phyloP scores from a whole-genome alignment of 2,113 vertebrate genomes.

The Cheilinus undulatus region DNA sequence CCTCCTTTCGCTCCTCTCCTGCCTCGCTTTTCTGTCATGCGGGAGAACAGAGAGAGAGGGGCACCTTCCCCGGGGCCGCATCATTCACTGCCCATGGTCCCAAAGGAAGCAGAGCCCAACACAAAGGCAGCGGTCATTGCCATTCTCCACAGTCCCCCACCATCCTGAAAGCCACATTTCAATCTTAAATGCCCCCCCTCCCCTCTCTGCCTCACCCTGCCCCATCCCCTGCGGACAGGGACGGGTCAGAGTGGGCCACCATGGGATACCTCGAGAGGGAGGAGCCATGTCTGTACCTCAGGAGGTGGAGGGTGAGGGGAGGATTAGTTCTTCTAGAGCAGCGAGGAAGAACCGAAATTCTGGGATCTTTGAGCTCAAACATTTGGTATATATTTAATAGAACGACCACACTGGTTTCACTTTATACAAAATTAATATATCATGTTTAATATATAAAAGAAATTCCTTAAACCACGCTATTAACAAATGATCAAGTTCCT shows the following conservation, averaged over 20 bases:
- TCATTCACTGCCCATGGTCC: slow-evolving; percentile 79
- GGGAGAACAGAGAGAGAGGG: slow-evolving; percentile 74
- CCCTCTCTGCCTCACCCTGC: slow-evolving; percentile 39
- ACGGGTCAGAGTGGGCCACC: slow-evolving; percentile 62
- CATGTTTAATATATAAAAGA: neutral
- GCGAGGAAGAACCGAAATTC: neutral
- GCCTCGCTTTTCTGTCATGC: slow-evolving; percentile 68
- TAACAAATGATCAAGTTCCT: neutral
- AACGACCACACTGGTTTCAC: neutral
- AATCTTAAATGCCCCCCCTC: slow-evolving; percentile 65
- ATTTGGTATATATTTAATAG: neutral
- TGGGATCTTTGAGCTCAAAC: neutral
- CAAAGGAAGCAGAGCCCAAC: slow-evolving; percentile 72
- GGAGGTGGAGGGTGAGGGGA: slow-evolving; percentile 42
- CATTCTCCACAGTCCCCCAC: slow-evolving; percentile 80
- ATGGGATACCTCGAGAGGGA: slow-evolving; percentile 68
- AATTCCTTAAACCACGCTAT: neutral
- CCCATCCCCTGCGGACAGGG: slow-evolving; percentile 71
- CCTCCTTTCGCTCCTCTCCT: slow-evolving; percentile 69
- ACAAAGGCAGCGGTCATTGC: slow-evolving; percentile 82
- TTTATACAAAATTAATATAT: neutral
- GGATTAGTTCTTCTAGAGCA: slow-evolving; percentile 52
- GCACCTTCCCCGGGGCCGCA: slow-evolving; percentile 78
- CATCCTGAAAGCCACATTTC: slow-evolving; percentile 80
- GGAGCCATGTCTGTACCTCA: slow-evolving; percentile 64